Evolutionary conservation across 2,888 invertebrate genomes (phyloP).

Genomic region (Cephus spinipes): DNA sequence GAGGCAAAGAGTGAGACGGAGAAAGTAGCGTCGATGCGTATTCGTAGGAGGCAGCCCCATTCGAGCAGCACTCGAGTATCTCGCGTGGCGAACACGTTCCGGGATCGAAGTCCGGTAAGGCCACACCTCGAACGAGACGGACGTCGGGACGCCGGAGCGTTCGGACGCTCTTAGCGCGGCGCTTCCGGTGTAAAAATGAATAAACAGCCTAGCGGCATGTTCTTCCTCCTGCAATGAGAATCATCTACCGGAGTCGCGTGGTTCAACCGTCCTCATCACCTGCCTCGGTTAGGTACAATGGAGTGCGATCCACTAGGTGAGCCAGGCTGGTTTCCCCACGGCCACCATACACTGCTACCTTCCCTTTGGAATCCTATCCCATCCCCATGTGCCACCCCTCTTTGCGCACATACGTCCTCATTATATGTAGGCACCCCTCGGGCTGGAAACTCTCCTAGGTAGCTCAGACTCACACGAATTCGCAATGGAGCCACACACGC

Average conservation of each 20-base stretch:
- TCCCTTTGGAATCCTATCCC: conserved; percentile 1
- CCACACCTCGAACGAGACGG: too few relatives aligned
- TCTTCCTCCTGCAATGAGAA: conserved; percentile 40
- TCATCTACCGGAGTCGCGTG: conserved; percentile 59
- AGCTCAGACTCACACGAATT: conserved; percentile 5
- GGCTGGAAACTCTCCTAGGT: background rate
- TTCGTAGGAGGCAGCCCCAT: too few relatives aligned
- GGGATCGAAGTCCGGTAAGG: too few relatives aligned
- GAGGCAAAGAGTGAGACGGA: too few relatives aligned
- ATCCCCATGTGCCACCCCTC: conserved; percentile 42
- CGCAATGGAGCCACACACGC: conserved; percentile 21
- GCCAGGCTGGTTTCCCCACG: conserved; percentile 48
- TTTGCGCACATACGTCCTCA: conserved; percentile 57
- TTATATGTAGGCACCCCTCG: conserved; percentile 54
- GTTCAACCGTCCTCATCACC: conserved; percentile 66
- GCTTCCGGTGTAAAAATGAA: too few relatives aligned
- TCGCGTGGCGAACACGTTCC: too few relatives aligned
- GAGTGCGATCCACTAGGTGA: conserved; percentile 56
- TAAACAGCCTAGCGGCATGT: too few relatives aligned
- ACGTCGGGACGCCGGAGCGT: too few relatives aligned
- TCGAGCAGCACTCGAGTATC: too few relatives aligned
- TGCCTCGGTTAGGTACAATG: conserved; percentile 61
- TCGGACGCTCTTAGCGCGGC: too few relatives aligned
- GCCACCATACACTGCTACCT: conserved; percentile 27
- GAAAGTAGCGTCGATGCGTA: too few relatives aligned